Base-by-base conservation (phyloP, 2,888 invertebrate species). In the Dioctria linearis region DNA sequence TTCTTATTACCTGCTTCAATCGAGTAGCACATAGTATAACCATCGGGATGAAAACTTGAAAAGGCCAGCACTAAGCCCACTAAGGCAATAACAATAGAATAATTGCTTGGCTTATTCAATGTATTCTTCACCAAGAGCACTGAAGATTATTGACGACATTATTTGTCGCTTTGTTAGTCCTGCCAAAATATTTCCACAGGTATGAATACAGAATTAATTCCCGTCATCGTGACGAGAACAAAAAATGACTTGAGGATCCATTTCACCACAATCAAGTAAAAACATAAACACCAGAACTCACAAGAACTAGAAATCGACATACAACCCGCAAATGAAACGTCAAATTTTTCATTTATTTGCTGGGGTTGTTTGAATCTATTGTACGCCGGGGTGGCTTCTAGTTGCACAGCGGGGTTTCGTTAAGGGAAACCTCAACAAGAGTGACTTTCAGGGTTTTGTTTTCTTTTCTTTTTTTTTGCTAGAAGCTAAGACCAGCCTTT, bases 311-410 rank as follows among this genome's bases (percentile, higher is more conserved):
- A 25, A n/a, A 5, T 61, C 76, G 61, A 13, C 13, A 39, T 13
- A 63, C 61, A 78, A 78, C 65, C 78, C 78, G 65, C 78, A 78
- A 78, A 65, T 63, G 65, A 78, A 78, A 78, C 65, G 78, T 78
- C 78, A 78, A 65, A 51, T 78, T 13, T 65, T 65, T 39, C 73
- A 73, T 73, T 63, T 65, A 46, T 78, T 39, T 13, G 42, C 63
- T 13, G 42, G 73, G 57, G 57, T 57, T 61, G 37, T 59, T 25
- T 40, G 42, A 59, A 39, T 8, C 42, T 73, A 42, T 73, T 5
- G 43, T 73, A n/a, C 73, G 4, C 40, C 59, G 63, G 61, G 61
- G 63, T 78, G 78, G 78, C 49, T 78, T 78, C 65, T 78, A 65
- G 13, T 40, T 39, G 63, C 78, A 63, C 39, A 63, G 63, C 63